phyloP scores from a whole-genome alignment of 2,113 vertebrate genomes.

The Camelus dromedarius region DNA sequence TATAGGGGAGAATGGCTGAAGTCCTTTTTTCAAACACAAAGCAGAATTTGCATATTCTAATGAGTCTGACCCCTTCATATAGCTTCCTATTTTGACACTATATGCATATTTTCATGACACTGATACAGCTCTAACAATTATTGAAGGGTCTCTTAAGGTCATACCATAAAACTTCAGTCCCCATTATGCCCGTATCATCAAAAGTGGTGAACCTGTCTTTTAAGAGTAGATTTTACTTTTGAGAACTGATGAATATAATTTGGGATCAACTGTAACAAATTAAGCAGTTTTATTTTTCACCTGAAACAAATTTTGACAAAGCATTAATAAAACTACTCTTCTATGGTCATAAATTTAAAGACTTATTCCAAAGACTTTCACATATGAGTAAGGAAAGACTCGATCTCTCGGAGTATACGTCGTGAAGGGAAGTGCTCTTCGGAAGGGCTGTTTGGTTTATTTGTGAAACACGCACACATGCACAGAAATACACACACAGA shows the following conservation, averaged over 20 bases:
- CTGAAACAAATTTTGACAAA: constrained; percentile 21
- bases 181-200: background rate
- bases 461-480: background rate
- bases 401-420: background rate
- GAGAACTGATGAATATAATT: background rate
- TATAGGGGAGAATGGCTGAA: background rate
- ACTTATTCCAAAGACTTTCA: background rate
- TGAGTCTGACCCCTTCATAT: background rate
- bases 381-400: background rate
- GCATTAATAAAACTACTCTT: background rate
- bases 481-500: background rate
- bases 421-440: background rate
- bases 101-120: background rate
- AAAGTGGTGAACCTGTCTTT: background rate
- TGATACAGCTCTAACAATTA: background rate
- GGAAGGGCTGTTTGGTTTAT: background rate
- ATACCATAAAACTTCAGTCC: background rate
- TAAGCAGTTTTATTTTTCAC: background rate
- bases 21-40: background rate
- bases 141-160: background rate
- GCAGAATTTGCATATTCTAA: background rate
- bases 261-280: constrained; percentile 1
- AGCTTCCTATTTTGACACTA: background rate
- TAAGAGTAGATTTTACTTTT: background rate
- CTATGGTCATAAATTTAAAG: background rate